Percentiles rank a stretch among this genome's conserved stretches.
Evolutionary conservation across 1,140 invertebrate genomes (phyloP).

Genomic region (Diorhabda sublineata): DNA sequence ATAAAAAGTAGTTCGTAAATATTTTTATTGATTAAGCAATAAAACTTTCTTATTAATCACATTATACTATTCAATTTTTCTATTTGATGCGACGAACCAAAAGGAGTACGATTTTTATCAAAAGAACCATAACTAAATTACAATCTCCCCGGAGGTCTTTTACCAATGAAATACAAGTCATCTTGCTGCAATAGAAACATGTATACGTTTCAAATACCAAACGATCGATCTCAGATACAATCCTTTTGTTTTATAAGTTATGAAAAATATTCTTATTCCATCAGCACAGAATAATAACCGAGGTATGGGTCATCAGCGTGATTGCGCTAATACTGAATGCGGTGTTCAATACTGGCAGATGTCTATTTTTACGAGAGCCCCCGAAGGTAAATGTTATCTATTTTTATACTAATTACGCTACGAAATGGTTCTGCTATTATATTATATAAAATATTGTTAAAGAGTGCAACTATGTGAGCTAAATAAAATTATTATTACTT

Average conservation of each 20-base stretch:
- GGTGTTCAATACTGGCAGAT: not conserved
- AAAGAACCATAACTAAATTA: not conserved
- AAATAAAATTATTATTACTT: too few relatives aligned
- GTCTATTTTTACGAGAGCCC: not conserved
- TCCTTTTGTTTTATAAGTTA: not conserved
- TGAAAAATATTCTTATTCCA: not conserved
- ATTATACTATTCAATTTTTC: too few relatives aligned
- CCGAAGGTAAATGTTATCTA: not conserved
- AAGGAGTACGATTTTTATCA: not conserved
- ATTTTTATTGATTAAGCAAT: too few relatives aligned
- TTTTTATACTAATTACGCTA: not conserved
- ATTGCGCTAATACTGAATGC: not conserved
- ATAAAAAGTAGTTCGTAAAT: too few relatives aligned
- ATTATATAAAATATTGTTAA: too few relatives aligned
- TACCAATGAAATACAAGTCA: not conserved
- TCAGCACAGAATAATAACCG: not conserved
- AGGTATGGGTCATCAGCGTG: not conserved
- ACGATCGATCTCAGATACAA: not conserved
- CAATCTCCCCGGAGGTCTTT: not conserved
- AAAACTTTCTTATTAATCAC: too few relatives aligned
- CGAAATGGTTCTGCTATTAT: not conserved
- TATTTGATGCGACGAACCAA: not conserved
- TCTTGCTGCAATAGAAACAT: not conserved
- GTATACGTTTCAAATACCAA: conserved; percentile 2
- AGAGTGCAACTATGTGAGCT: too few relatives aligned